These are phyloP conservation scores for Lithophane socia DNA, from an alignment of 2,888 invertebrate genomes.

Conservation along the genomic window DNA sequence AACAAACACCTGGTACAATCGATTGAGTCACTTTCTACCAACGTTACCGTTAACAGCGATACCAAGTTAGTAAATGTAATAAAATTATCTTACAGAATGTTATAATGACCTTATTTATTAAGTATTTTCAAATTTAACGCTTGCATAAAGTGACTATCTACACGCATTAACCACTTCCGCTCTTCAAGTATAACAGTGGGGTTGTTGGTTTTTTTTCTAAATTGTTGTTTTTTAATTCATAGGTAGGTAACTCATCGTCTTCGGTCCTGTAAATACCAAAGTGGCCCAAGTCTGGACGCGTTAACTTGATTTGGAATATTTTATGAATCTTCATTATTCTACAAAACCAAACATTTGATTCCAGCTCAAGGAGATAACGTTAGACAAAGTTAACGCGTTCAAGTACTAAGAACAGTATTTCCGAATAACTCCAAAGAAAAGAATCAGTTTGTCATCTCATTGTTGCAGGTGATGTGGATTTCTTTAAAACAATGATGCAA, in stretches of 20 bases:
- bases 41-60: conserved; percentile 6
- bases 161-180: conserved; percentile 16
- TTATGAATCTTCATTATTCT: not conserved
- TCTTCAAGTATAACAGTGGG: conserved; percentile 6
- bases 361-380: not conserved
- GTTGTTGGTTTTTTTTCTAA: conserved; percentile 16
- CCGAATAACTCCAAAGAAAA: conserved; percentile 33
- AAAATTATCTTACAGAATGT: not conserved
- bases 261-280: conserved; percentile 14
- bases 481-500: conserved; percentile 88
- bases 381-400: conserved; percentile 55
- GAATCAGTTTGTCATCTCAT: conserved; percentile 72
- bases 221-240: conserved; percentile 15
- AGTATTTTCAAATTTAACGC: conserved; percentile 1
- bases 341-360: conserved; percentile 4
- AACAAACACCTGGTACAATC: conserved; percentile 53
- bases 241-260: conserved; percentile 47
- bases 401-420: conserved; percentile 6
- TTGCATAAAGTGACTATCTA: conserved; percentile 32
- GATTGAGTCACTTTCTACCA: conserved; percentile 31
- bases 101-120: not conserved
- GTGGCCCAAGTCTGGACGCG: conserved; percentile 31
- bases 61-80: conserved; percentile 1
- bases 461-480: conserved; percentile 90
- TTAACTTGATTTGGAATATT: conserved; percentile 37